phyloP scores from a whole-genome alignment of 2,888 invertebrate genomes.

The Maniola hyperantus region DNA sequence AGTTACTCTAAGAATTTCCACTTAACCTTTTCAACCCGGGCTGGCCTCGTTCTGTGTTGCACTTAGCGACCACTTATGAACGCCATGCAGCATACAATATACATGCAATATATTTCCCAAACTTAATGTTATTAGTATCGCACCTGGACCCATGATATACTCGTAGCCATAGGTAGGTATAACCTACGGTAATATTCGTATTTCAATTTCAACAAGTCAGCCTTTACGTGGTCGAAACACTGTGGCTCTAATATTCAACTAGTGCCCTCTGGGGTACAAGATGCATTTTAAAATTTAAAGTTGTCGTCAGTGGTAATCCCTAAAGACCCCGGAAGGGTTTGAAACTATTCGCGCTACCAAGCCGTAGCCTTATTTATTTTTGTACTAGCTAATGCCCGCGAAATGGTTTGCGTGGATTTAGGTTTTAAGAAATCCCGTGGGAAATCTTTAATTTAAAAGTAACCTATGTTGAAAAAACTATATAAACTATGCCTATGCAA shows the following conservation, averaged over 20 bases:
- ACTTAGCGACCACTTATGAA: conserved; percentile 20
- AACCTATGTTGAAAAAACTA: too few relatives aligned
- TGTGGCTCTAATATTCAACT: conserved; percentile 2
- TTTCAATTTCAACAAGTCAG: conserved; percentile 3
- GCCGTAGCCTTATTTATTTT: background rate
- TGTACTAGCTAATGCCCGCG: too few relatives aligned
- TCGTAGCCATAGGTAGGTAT: background rate
- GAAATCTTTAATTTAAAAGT: too few relatives aligned
- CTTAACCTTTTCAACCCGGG: conserved; percentile 12
- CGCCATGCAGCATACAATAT: conserved; percentile 11
- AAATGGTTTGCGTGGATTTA: too few relatives aligned
- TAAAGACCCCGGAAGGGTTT: background rate
- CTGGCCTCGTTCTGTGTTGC: conserved; percentile 5
- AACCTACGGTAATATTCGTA: background rate
- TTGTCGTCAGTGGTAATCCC: background rate
- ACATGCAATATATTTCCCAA: conserved; percentile 9
- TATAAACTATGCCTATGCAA: too few relatives aligned
- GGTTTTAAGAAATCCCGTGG: too few relatives aligned
- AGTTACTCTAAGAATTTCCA: conserved; percentile 11
- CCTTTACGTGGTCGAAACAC: background rate
- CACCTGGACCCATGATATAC: conserved; percentile 12
- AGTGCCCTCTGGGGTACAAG: background rate
- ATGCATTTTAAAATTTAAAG: conserved; percentile 6
- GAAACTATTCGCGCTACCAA: background rate
- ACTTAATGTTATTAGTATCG: conserved; percentile 9